phyloP scores from a whole-genome alignment of 2,888 invertebrate species.

The Troides helena region DNA sequence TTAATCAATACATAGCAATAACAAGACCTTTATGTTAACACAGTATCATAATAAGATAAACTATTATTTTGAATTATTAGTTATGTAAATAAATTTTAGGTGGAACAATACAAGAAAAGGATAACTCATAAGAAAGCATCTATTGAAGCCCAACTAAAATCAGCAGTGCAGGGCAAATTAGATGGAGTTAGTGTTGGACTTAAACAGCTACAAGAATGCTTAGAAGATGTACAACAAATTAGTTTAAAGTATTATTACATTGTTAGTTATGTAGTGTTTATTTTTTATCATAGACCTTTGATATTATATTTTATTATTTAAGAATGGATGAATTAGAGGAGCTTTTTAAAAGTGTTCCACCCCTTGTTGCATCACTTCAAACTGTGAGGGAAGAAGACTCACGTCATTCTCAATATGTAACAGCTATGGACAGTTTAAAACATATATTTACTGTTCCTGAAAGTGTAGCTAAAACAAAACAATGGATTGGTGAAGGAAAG shows the following conservation, averaged over 20 bases:
- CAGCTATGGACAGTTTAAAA: constrained; percentile 98
- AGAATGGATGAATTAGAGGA: constrained; percentile 89
- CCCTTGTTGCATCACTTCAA: constrained; percentile 89
- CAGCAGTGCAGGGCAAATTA: constrained; percentile 98
- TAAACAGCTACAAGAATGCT: constrained; percentile 91
- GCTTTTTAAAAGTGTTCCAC: constrained; percentile 87
- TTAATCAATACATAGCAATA: no score
- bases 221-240: constrained; percentile 90
- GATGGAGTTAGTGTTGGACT: constrained; percentile 97
- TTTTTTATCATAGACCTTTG: background rate
- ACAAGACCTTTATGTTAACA: no score
- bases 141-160: constrained; percentile 96
- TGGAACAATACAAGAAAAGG: constrained; percentile 88
- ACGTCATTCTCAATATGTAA: constrained; percentile 97
- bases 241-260: constrained; percentile 67
- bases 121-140: constrained; percentile 91
- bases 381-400: constrained; percentile 95
- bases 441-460: constrained; percentile 99
- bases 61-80: background rate
- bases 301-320: constrained; percentile 29
- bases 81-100: constrained; percentile 53
- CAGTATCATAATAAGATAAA: background rate
- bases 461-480: constrained; percentile 95
- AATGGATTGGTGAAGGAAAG: constrained; percentile 96
- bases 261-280: background rate